Evolutionary conservation across 2,888 invertebrate species (phyloP), one percentile per base, ranked within the genome.

Genomic region (Nowickia ferox): DNA sequence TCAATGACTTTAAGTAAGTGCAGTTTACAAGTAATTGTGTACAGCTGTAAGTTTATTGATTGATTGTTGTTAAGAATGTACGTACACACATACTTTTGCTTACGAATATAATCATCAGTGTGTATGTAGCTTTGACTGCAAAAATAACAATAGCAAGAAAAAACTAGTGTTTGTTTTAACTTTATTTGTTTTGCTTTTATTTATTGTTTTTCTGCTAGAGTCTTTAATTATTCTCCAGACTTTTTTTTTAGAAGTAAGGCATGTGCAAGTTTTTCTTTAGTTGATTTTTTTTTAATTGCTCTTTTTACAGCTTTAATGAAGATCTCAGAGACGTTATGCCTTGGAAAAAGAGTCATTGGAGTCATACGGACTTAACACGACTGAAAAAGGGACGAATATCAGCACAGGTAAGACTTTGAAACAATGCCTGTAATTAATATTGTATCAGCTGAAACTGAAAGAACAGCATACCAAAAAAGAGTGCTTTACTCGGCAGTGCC

Each of bases 321-420:
- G 95, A 96, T 92, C 93, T 96, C 77, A 93, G 95, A 89, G 94
- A 95, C 88, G 94, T 95, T 61, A 94, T 94, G 89, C 96, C 96
- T 15, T 96, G 96, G 96, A 95, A 95, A 42, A 94, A 94, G 85
- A 95, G 95, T 91, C 95, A 94, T 88, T 96, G 96, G 96, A 96
- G 96, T 89, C 96, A 97, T 91, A 97, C 97, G 22, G 97, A 97
- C 93, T 94, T 97, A 77, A 94, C 95, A 78, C 93, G 96, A 89
- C 93, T 97, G 89, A 94, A 95, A 91, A 94, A 95, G 88, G 97
- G 97, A 87, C 95, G 95, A 91, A 95, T 97, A 59, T 95, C 96
- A 46, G 97, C 96, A 55, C 96, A 97, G 95, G 96, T 96, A 92
- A 93, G 93, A 38, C 13, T 44, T 38, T 57, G 2, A 30, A n/a